Evolutionary conservation across 2,797 vertebrate species (phyloP).

Genomic region (Cyprinella venusta): DNA sequence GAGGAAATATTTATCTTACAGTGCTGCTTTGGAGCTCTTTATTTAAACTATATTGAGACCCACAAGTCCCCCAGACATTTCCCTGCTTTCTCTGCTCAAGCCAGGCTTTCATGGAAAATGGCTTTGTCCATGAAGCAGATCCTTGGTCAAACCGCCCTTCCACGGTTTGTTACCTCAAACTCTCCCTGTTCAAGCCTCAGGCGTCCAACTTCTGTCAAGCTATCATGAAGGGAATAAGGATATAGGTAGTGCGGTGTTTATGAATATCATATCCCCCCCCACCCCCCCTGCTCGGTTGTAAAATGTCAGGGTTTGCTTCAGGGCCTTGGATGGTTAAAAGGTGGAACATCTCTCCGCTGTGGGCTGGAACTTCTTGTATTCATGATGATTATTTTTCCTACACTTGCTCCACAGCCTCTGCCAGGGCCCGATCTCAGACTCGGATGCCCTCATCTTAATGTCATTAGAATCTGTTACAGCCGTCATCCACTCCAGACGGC

Average conservation of each 20-base stretch:
- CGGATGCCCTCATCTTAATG: slow-evolving; percentile 11
- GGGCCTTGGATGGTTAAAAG: slow-evolving; percentile 53
- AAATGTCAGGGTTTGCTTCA: slow-evolving; percentile 65
- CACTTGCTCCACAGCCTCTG: slow-evolving; percentile 45
- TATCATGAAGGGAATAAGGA: slow-evolving; percentile 59
- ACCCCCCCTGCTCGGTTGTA: slow-evolving; percentile 56
- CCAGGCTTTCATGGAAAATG: slow-evolving; percentile 59
- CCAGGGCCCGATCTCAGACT: slow-evolving; percentile 7
- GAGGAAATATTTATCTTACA: slow-evolving; percentile 61
- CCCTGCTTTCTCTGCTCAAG: slow-evolving; percentile 47
- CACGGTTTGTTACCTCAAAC: slow-evolving; percentile 41
- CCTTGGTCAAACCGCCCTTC: slow-evolving; percentile 31
- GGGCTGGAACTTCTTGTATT: slow-evolving; percentile 67
- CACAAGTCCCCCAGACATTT: slow-evolving; percentile 47
- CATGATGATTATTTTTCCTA: slow-evolving; percentile 72
- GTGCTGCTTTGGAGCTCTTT: slow-evolving; percentile 49
- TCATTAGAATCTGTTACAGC: slow-evolving; percentile 5
- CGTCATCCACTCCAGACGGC: background rate
- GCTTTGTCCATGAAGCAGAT: slow-evolving; percentile 52
- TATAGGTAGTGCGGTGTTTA: slow-evolving; percentile 61
- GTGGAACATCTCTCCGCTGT: slow-evolving; percentile 64
- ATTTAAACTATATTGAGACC: slow-evolving; percentile 41
- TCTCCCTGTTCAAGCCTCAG: slow-evolving; percentile 44
- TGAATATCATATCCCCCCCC: slow-evolving; percentile 62
- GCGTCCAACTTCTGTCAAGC: slow-evolving; percentile 55